Base-by-base conservation (phyloP, 2,113 vertebrate genomes). In the Tachuris rubrigastra region DNA sequence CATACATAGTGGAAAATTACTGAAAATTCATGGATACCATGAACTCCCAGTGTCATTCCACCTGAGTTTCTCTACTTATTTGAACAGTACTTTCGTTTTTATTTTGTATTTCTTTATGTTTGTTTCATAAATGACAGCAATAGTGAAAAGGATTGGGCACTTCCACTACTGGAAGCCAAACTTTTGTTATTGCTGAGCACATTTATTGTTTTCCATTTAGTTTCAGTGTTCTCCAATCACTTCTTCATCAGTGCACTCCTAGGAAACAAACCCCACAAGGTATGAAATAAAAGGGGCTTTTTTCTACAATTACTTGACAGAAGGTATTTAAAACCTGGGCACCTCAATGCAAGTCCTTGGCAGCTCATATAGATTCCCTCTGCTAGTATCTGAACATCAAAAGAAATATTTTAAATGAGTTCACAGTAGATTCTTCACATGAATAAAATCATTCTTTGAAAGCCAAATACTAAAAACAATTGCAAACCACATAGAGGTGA, bases 391-490 rank as follows among this genome's bases (percentile, higher is more conserved):
- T 52, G 37, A 93, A 90, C 19, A 84, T 60, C 28, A 85, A 92
- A 95, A 91, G 24, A 31, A 55, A 37, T 37, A 90, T 50, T 96
- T 93, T 27, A 95, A 71, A 72, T 28, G 41, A 81, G 6, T 39
- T 65, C 23, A 41, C 35, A 93, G 76, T 56, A 82, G 72, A 74
- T 76, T 80, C 65, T 85, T 89, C 42, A 59, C 69, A 91, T 65
- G 60, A 91, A 96, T 79, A 9, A 94, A 95, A 94, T 92, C 62
- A 55, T 39, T 88, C 4, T 82, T 94, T 72, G 24, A 92, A 97
- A 96, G 42, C 17, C 76, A 96, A 95, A 94, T 80, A 86, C 37
- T 28, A 92, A 83, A 97, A 92, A 92, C 96, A 92, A 92, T 76
- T 75, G 30, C 50, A 90, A 91, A 82, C 41, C 91, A 50, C 31